These are phyloP conservation scores for Puntigrus tetrazona DNA, from an alignment of 2,113 vertebrate species.

Conservation along the genomic window DNA sequence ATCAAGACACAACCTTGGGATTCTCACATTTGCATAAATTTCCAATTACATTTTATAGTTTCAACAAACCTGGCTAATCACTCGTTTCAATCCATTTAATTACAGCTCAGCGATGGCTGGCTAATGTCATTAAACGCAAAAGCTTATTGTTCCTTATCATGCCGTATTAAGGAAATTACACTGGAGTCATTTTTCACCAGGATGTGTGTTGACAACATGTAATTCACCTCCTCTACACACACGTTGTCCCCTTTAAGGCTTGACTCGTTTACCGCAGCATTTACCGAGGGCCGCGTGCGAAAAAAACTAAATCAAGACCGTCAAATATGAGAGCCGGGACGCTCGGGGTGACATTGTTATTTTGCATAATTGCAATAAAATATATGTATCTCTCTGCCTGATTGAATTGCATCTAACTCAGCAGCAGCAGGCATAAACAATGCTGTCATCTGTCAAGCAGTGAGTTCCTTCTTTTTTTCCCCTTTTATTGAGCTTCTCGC, in stretches of 20 bases:
- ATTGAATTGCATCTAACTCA: constrained; percentile 55
- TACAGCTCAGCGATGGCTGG: constrained; percentile 59
- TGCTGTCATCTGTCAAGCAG: constrained; percentile 43
- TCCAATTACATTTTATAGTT: constrained; percentile 64
- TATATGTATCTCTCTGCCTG: constrained; percentile 48
- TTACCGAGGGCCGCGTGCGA: neutral
- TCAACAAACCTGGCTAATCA: constrained; percentile 62
- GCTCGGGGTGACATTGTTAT: constrained; percentile 38
- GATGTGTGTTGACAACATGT: constrained; percentile 31
- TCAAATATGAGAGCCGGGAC: constrained; percentile 19
- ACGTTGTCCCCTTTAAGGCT: constrained; percentile 31
- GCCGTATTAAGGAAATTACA: constrained; percentile 59
- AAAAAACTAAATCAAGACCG: constrained; percentile 44
- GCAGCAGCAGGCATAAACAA: constrained; percentile 50
- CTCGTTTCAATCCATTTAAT: constrained; percentile 65
- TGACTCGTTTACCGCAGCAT: neutral
- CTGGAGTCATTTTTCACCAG: constrained; percentile 49
- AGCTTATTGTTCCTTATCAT: constrained; percentile 66
- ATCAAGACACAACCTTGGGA: constrained; percentile 42
- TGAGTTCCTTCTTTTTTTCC: constrained; percentile 32
- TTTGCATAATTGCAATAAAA: constrained; percentile 57
- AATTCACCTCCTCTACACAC: constrained; percentile 39
- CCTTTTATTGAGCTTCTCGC: constrained; percentile 28
- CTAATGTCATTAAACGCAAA: constrained; percentile 62
- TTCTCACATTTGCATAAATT: constrained; percentile 62